These are phyloP conservation scores for Tetramorium bicarinatum DNA, from an alignment of 2,888 invertebrate species.

Conservation along the genomic window DNA sequence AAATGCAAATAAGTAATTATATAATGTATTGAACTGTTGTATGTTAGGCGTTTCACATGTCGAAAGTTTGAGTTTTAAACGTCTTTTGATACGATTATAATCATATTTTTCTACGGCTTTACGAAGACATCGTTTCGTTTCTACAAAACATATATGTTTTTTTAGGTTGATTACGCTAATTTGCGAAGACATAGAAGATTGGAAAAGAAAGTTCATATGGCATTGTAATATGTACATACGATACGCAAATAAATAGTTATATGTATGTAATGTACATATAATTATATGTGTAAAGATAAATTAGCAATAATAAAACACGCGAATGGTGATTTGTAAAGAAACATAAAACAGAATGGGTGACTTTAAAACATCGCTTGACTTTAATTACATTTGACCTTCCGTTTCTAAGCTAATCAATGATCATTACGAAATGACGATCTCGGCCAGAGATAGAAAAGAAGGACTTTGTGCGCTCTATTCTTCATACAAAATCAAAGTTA, in stretches of 20 bases:
- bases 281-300: neutral
- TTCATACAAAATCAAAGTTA: neutral
- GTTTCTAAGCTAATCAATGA: constrained; percentile 5
- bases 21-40: neutral
- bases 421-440: constrained; percentile 24
- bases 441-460: neutral
- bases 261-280: neutral
- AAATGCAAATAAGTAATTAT: neutral
- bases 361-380: neutral
- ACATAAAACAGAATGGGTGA: neutral
- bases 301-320: neutral
- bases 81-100: neutral
- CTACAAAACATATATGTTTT: neutral
- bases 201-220: neutral
- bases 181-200: neutral
- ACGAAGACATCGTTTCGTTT: neutral
- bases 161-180: neutral
- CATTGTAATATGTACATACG: neutral
- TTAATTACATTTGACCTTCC: constrained; percentile 1
- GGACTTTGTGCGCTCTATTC: neutral
- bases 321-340: neutral
- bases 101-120: too few species aligned
- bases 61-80: neutral
- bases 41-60: neutral
- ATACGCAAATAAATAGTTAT: neutral